These are phyloP conservation scores for Triplophysa bombifrons DNA, from an alignment of 2,797 vertebrate species.

Conservation along the genomic window DNA sequence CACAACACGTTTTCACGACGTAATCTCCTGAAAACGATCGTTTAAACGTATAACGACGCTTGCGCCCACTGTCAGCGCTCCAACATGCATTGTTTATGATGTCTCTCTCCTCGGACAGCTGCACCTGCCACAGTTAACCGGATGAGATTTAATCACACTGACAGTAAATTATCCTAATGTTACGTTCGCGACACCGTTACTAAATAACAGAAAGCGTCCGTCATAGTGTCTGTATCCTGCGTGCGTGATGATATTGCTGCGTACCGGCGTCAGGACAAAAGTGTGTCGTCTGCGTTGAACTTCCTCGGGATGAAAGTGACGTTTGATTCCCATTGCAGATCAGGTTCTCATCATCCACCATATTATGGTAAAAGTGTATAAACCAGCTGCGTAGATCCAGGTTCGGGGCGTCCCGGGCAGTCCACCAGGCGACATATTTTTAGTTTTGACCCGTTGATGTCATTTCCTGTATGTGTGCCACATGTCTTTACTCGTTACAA, in stretches of 20 bases:
- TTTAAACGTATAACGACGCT: conserved; percentile 29
- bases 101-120: conserved; percentile 32
- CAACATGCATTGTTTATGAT: conserved; percentile 1
- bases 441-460: conserved; percentile 80
- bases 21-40: conserved; percentile 1
- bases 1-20: background rate
- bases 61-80: conserved; percentile 18
- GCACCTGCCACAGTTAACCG: conserved; percentile 55
- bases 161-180: conserved; percentile 30
- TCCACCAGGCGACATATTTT: conserved; percentile 73
- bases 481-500: conserved; percentile 51
- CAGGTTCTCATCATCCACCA: conserved; percentile 64
- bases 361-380: conserved; percentile 60
- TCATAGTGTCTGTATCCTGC: conserved; percentile 48
- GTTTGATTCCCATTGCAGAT: conserved; percentile 69
- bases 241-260: conserved; percentile 56
- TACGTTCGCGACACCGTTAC: conserved; percentile 19
- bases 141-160: conserved; percentile 39
- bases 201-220: conserved; percentile 37
- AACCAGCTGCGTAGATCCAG: conserved; percentile 56
- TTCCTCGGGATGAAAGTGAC: conserved; percentile 70
- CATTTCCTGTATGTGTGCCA: conserved; percentile 77
- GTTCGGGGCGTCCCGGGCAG: conserved; percentile 68
- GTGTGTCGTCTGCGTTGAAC: conserved; percentile 69
- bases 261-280: conserved; percentile 60